phyloP scores from a whole-genome alignment of 2,888 invertebrate genomes.

The Philopedon plagiatum region DNA sequence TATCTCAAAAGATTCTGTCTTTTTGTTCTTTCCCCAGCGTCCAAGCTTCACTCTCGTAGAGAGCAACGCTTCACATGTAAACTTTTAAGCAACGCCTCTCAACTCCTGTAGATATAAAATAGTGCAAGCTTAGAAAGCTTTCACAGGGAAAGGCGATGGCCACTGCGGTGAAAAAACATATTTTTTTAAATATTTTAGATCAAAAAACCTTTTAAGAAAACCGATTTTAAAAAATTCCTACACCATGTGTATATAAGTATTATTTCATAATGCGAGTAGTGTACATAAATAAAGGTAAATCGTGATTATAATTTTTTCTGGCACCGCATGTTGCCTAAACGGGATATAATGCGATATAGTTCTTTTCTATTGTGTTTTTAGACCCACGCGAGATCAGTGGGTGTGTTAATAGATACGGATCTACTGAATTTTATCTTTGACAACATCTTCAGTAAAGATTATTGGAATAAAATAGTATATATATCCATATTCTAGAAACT shows the following conservation, averaged over 20 bases:
- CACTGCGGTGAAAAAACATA: no score
- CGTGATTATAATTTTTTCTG: conserved; percentile 18
- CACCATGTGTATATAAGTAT: neutral
- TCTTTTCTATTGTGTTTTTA: conserved; percentile 34
- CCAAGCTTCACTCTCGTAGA: no score
- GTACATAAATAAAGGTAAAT: neutral
- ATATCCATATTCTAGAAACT: no score
- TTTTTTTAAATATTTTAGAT: no score
- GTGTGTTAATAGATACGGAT: conserved; percentile 27
- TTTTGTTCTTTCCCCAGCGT: no score
- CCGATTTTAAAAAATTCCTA: neutral
- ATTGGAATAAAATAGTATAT: neutral
- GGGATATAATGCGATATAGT: conserved; percentile 18
- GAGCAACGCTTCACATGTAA: no score
- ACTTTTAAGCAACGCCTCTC: no score
- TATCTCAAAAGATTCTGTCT: no score
- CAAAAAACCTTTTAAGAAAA: no score
- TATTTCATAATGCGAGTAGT: neutral
- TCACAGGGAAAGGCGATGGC: no score
- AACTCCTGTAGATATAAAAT: no score
- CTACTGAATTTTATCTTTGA: conserved; percentile 14
- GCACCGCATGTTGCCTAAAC: conserved; percentile 28
- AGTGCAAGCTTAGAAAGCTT: no score
- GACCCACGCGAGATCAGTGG: conserved; percentile 25
- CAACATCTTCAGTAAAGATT: neutral